Conservation (phyloP, 2,113 vertebrate genomes). For the Motacilla tschutschensis region DNA sequence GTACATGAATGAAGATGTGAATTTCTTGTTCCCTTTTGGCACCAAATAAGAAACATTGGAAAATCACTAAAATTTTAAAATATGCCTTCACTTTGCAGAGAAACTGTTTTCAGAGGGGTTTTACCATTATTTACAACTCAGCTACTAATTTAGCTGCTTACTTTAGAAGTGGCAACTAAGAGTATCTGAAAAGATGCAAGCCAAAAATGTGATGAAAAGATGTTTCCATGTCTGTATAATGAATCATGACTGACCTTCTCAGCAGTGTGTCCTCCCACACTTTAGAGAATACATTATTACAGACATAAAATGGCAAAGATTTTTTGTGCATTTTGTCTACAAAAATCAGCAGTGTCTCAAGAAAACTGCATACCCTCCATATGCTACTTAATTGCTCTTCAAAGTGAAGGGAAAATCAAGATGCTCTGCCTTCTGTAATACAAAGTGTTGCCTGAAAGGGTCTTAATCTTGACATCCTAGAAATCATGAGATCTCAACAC, state of each 20-base stretch:
- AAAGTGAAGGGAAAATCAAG: neutral
- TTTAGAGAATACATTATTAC: neutral
- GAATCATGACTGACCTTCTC: neutral
- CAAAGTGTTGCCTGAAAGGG: neutral
- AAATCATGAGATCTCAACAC: neutral
- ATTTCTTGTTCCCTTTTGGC: neutral
- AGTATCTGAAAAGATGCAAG: neutral
- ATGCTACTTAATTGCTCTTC: neutral
- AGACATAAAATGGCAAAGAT: neutral
- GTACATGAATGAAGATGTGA: neutral
- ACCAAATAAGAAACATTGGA: neutral
- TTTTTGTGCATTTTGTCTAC: neutral
- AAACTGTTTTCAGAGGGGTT: neutral
- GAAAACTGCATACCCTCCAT: neutral
- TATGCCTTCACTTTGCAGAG: neutral
- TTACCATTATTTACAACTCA: constrained; percentile 16
- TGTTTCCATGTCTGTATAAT: neutral
- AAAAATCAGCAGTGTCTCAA: neutral
- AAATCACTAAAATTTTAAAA: neutral
- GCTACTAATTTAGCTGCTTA: neutral
- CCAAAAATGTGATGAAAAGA: neutral
- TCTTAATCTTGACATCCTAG: neutral
- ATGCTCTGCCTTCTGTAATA: neutral
- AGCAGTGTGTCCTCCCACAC: neutral
- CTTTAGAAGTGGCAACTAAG: neutral